Conservation (phyloP, 1,140 invertebrate genomes). For the Limonius californicus region DNA sequence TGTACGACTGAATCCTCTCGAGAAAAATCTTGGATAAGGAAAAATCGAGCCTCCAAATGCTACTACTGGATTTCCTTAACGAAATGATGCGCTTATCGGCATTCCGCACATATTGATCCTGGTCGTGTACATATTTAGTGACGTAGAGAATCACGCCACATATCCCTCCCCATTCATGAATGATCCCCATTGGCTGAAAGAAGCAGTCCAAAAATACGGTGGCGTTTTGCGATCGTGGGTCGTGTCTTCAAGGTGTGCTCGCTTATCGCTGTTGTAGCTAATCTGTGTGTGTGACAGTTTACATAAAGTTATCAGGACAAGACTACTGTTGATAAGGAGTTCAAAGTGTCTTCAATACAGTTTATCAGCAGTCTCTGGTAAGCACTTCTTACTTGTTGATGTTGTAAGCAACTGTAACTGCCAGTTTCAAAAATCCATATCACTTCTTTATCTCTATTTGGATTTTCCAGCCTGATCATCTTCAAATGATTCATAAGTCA, state of each 20-base stretch:
- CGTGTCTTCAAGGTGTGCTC: background rate
- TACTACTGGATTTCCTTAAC: background rate
- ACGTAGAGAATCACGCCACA: conserved; percentile 10
- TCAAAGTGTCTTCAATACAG: background rate
- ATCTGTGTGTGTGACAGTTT: background rate
- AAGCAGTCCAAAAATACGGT: conserved; percentile 7
- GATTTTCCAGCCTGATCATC: no score
- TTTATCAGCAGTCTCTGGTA: background rate
- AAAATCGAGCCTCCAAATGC: no score
- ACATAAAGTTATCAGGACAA: background rate
- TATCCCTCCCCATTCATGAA: conserved; percentile 2
- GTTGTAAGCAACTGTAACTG: no score
- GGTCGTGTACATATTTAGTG: background rate
- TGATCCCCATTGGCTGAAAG: background rate
- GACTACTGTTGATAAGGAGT: background rate
- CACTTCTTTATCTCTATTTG: no score
- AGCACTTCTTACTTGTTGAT: background rate
- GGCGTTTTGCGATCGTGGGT: conserved; percentile 5
- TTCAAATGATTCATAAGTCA: no score
- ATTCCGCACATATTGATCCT: background rate
- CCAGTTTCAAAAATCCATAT: no score
- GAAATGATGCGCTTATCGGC: background rate
- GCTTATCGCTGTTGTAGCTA: background rate
- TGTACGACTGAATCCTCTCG: no score
- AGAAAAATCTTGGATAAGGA: no score